Evolutionary conservation across 1,140 invertebrate genomes (phyloP), one percentile per base, ranked within the genome.

Genomic region (Sitophilus oryzae): DNA sequence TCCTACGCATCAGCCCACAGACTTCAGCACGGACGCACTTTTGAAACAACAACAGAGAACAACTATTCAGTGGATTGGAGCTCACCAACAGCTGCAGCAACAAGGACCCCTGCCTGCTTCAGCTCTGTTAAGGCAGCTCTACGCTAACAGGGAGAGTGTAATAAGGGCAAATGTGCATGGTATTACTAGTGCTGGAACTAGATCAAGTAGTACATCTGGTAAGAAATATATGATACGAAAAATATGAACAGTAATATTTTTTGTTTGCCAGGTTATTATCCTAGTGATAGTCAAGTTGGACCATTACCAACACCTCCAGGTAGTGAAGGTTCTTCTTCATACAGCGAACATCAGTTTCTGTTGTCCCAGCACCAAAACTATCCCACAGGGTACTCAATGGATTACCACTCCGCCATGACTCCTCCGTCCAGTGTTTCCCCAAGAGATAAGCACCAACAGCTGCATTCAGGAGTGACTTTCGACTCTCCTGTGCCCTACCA

Each of bases 381-480:
- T 65, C 76, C 66, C 73, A 79, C 71, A 8, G 79, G 81, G 15
- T 90, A 91, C 62, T 80, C 80, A 2, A 79, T 86, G 15, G 88
- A 91, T 65, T 89, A 90, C 65, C 87, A 91, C 66, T 90, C 91
- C 20, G 91, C 92, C 11, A 95, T 96, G 88, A 96, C 93, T 0
- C 93, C 93, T 38, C 93, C 93, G 9, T 91, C 91, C 0, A 95
- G 91, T 1, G 92, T 96, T 0, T 96, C 93, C 6, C 93, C 93
- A 0, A 78, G 91, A 40, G 91, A 94, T 64, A 93, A 90, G 69
- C 84, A 86, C 68, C 82, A 82, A 61, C 81, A 80, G 56, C 71
- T 74, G 6, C 76, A 75, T 70, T 62, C 59, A 21, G 62, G 60
- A 16, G 67, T 70, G 0, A 48, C 67, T 15, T 72, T 59, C 63